phyloP scores from a whole-genome alignment of 1,140 invertebrate species.

The Ericerus pela region DNA sequence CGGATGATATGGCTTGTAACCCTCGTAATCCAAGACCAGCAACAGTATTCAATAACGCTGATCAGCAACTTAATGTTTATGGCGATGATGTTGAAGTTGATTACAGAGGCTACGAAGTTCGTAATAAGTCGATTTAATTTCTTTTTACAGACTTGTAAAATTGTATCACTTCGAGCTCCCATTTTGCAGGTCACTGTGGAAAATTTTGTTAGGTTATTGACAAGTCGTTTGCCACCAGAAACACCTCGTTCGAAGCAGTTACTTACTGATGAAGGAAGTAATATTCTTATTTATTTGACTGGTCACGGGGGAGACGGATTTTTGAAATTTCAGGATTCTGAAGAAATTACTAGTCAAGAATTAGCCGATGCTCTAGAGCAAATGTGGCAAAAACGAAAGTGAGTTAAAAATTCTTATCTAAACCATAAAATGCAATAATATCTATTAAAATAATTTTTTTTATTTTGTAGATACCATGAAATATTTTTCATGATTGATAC shows the following conservation, averaged over 20 bases:
- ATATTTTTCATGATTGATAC: constrained; percentile 98
- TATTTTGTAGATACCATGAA: constrained; percentile 78
- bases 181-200: constrained; percentile 77
- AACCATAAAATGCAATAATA: background rate
- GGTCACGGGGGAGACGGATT: constrained; percentile 99
- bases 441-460: background rate
- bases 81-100: constrained; percentile 99
- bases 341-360: constrained; percentile 98
- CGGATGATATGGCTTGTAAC: constrained; percentile 99
- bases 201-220: constrained; percentile 92
- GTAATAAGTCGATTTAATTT: constrained; percentile 14
- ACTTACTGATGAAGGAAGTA: constrained; percentile 91
- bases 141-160: constrained; percentile 6
- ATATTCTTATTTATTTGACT: constrained; percentile 91
- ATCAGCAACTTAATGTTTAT: constrained; percentile 97
- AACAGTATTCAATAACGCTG: constrained; percentile 94
- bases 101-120: constrained; percentile 91
- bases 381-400: constrained; percentile 97
- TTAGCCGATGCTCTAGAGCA: constrained; percentile 96
- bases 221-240: constrained; percentile 73
- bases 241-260: constrained; percentile 91
- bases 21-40: constrained; percentile 93
- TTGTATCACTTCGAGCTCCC: constrained; percentile 1
- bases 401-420: constrained; percentile 8
- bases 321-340: constrained; percentile 97